Percentiles rank a stretch among this genome's conserved stretches.
Conservation (phyloP, 2,888 invertebrate genomes). For the Epicampocera succincta region DNA sequence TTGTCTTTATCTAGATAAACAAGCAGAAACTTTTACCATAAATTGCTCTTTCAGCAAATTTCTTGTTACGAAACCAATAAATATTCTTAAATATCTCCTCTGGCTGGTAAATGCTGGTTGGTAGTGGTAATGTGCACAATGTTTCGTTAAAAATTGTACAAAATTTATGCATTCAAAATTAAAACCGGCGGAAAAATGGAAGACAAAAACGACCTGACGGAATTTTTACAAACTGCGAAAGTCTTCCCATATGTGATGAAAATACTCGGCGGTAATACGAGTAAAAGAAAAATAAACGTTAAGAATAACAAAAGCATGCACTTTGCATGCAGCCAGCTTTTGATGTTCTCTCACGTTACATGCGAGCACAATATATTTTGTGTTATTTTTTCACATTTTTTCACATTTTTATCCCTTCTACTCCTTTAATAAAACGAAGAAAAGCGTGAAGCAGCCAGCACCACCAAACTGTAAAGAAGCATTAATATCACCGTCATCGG, state of each 20-base stretch:
- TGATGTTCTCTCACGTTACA: constrained; percentile 50
- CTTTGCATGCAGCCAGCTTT: constrained; percentile 49
- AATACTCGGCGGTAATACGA: constrained; percentile 33
- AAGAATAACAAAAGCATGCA: constrained; percentile 31
- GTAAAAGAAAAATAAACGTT: not conserved
- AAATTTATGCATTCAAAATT: constrained; percentile 65
- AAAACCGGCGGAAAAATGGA: constrained; percentile 61
- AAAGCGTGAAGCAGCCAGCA: not conserved
- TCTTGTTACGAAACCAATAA: constrained; percentile 52
- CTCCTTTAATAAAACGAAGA: not conserved
- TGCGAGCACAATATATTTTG: constrained; percentile 24
- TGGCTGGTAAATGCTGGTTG: constrained; percentile 41
- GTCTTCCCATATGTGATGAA: constrained; percentile 39
- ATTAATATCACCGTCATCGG: constrained; percentile 52
- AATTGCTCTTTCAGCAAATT: constrained; percentile 52
- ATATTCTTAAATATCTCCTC: constrained; percentile 52
- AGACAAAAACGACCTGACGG: constrained; percentile 11
- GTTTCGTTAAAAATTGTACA: constrained; percentile 67
- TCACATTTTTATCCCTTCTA: not conserved
- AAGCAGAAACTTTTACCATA: constrained; percentile 41
- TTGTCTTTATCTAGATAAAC: constrained; percentile 30
- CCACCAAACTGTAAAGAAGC: constrained; percentile 39
- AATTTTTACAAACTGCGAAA: constrained; percentile 26
- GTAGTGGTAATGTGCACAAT: constrained; percentile 49
- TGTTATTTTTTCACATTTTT: not conserved